Evolutionary conservation across 2,888 invertebrate genomes (phyloP).

Genomic region (Ditylenchus weischeri): DNA sequence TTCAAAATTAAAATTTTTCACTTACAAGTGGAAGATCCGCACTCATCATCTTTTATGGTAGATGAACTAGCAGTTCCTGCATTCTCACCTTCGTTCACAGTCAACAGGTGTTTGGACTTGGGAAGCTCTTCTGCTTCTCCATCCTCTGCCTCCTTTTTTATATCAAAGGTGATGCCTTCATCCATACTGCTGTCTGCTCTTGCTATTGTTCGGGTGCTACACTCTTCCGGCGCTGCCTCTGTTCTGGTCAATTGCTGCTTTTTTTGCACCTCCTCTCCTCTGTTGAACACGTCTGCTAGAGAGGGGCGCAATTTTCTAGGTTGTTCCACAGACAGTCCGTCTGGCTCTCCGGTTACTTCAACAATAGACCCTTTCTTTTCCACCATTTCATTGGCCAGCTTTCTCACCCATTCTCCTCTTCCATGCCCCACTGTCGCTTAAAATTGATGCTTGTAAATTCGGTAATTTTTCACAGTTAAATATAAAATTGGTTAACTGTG

Average conservation of each 20-base stretch:
- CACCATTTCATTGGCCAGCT: slow-evolving; percentile 34
- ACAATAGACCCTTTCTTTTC: slow-evolving; percentile 14
- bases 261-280: background rate
- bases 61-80: slow-evolving; percentile 8
- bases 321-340: background rate
- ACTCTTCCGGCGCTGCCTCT: background rate
- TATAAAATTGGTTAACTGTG: too few species aligned
- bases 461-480: too few species aligned
- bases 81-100: slow-evolving; percentile 11
- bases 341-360: background rate
- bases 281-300: slow-evolving; percentile 5
- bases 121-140: background rate
- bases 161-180: slow-evolving; percentile 2
- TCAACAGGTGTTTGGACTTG: background rate
- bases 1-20: background rate
- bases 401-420: slow-evolving; percentile 55
- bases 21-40: slow-evolving; percentile 7
- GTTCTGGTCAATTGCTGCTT: background rate
- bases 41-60: slow-evolving; percentile 25
- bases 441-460: too few species aligned
- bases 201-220: background rate
- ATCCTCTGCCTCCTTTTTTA: background rate
- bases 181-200: slow-evolving; percentile 6
- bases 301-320: background rate
- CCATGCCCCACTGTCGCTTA: slow-evolving; percentile 50